phyloP scores from a whole-genome alignment of 2,113 vertebrate species.

The Eclectus roratus region DNA sequence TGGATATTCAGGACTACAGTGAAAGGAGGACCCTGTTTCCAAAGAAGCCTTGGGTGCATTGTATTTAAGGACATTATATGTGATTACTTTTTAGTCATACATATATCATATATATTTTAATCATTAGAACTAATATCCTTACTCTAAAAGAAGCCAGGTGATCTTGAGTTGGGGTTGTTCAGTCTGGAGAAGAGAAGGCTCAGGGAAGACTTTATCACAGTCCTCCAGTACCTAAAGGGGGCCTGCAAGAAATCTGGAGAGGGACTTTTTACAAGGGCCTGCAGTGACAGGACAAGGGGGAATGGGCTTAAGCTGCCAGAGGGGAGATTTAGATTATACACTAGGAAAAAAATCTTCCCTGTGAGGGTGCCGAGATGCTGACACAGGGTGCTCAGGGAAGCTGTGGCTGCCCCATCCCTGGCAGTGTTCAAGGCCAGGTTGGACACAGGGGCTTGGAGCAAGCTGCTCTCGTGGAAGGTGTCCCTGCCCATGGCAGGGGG shows the following conservation, averaged over 20 bases:
- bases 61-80: background rate
- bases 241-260: background rate
- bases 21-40: background rate
- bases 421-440: background rate
- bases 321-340: background rate
- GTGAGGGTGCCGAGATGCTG: background rate
- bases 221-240: background rate
- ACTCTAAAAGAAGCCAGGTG: background rate
- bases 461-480: background rate
- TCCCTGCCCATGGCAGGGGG: background rate
- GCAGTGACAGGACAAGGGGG: background rate
- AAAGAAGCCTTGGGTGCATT: background rate
- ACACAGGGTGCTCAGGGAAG: background rate
- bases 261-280: background rate
- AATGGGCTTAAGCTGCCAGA: background rate
- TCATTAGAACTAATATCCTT: background rate
- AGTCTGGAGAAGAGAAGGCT: background rate
- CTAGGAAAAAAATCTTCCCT: background rate
- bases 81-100: background rate
- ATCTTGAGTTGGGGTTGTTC: background rate
- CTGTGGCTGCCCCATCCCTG: background rate
- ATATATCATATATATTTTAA: background rate
- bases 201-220: background rate
- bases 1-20: background rate
- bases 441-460: background rate